Percentiles rank a stretch among this genome's conserved stretches.
These are phyloP conservation scores for Apocheima hispidaria DNA, from an alignment of 2,888 invertebrate genomes.

Conservation along the genomic window DNA sequence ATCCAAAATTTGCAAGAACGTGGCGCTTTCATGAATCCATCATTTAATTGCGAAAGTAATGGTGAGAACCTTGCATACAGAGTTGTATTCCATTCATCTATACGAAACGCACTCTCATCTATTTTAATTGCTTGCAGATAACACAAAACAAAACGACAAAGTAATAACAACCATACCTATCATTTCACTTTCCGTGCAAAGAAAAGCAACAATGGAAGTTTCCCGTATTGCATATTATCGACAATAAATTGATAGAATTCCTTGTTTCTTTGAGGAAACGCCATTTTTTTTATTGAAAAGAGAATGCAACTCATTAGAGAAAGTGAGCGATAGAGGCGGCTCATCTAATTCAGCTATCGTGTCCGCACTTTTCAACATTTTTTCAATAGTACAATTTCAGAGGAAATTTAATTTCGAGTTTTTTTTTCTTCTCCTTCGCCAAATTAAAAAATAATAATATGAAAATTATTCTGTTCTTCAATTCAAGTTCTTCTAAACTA, in stretches of 20 bases:
- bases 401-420: too few relatives aligned
- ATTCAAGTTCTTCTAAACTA: too few relatives aligned
- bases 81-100: slow-evolving; percentile 6
- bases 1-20: slow-evolving; percentile 4
- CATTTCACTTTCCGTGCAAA: slow-evolving; percentile 38
- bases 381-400: too few relatives aligned
- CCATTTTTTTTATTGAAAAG: slow-evolving; percentile 41
- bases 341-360: too few relatives aligned
- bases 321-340: slow-evolving; percentile 58
- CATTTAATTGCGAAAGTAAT: slow-evolving; percentile 20
- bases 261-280: slow-evolving; percentile 42
- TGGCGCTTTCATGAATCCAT: neutral
- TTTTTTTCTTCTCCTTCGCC: too few relatives aligned
- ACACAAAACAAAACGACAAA: slow-evolving; percentile 32
- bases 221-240: slow-evolving; percentile 42
- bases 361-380: too few relatives aligned
- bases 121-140: slow-evolving; percentile 36
- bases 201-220: slow-evolving; percentile 43
- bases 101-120: slow-evolving; percentile 20
- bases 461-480: too few relatives aligned
- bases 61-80: slow-evolving; percentile 22
- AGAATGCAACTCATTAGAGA: slow-evolving; percentile 52
- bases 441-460: too few relatives aligned
- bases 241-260: slow-evolving; percentile 42
- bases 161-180: slow-evolving; percentile 38